A percentile compares a stretch with the other conserved stretches of the same genome.
These are phyloP conservation scores for Conchocele bisecta DNA, from an alignment of 2,888 invertebrate genomes.

Conservation along the genomic window DNA sequence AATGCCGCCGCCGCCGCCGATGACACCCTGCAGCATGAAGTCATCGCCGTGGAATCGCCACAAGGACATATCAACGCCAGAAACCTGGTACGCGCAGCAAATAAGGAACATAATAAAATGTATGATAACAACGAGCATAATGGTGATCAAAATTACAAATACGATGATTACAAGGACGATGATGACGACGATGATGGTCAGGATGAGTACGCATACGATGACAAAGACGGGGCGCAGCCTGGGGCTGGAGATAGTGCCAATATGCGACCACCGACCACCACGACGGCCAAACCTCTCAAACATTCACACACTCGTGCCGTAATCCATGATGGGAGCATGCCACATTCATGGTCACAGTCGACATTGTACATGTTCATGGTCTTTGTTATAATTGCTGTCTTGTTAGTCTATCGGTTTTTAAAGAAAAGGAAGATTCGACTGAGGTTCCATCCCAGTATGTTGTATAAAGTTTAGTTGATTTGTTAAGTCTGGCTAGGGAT, in stretches of 20 bases:
- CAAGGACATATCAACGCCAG: constrained; percentile 42
- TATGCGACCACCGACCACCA: no score
- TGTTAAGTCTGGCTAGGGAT: no score
- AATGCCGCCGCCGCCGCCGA: constrained; percentile 3
- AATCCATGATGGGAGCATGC: no score
- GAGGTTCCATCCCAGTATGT: constrained; percentile 41
- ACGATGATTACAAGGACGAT: constrained; percentile 55
- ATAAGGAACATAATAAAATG: constrained; percentile 37
- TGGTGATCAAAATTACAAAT: constrained; percentile 42
- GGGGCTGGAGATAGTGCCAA: background rate
- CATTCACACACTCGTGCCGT: no score
- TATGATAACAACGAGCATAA: constrained; percentile 48
- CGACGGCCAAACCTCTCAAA: no score
- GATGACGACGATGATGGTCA: constrained; percentile 62
- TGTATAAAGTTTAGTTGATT: background rate
- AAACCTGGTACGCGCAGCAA: no score
- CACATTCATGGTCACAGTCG: constrained; percentile 17
- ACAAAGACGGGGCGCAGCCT: constrained; percentile 45
- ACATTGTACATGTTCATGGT: constrained; percentile 57
- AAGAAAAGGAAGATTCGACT: constrained; percentile 71
- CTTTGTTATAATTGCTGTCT: constrained; percentile 63
- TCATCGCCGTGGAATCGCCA: constrained; percentile 23
- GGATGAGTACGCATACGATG: constrained; percentile 62
- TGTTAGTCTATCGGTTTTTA: constrained; percentile 74
- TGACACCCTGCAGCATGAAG: constrained; percentile 14